A percentile compares a stretch with the other conserved stretches of the same genome.
These are phyloP conservation scores for Caradrina kadenii DNA, from an alignment of 2,888 invertebrate species.

Conservation along the genomic window DNA sequence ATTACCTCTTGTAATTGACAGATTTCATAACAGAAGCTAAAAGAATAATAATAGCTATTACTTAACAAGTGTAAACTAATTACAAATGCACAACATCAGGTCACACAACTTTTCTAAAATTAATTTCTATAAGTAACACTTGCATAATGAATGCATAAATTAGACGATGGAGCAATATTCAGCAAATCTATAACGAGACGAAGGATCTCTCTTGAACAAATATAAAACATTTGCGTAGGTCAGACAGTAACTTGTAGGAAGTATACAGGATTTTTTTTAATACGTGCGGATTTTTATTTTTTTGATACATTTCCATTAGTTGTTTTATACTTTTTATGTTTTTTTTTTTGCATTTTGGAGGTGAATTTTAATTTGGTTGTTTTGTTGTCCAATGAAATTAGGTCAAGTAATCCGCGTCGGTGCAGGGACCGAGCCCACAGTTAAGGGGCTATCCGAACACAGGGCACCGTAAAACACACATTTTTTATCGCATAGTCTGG, in stretches of 20 bases:
- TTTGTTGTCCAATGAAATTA: too few species aligned
- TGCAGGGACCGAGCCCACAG: too few species aligned
- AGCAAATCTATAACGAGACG: background rate
- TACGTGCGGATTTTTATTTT: too few species aligned
- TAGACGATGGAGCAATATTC: constrained; percentile 3
- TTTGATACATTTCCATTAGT: too few species aligned
- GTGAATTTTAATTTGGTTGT: too few species aligned
- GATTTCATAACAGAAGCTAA: background rate
- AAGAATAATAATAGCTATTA: background rate
- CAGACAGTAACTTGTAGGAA: background rate
- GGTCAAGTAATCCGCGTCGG: too few species aligned
- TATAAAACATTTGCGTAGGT: constrained; percentile 9
- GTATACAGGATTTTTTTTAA: too few species aligned
- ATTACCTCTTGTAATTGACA: background rate
- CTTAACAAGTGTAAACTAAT: background rate
- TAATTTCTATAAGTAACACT: background rate
- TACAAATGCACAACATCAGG: background rate
- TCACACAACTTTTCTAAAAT: constrained; percentile 5
- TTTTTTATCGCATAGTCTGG: too few species aligned
- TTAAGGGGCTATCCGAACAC: too few species aligned
- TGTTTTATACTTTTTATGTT: too few species aligned
- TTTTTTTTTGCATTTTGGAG: too few species aligned
- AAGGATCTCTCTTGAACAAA: constrained; percentile 10
- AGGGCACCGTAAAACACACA: too few species aligned
- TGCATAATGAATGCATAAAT: constrained; percentile 12